Base-by-base conservation (phyloP, 2,797 vertebrate species). In the Gymnothorax javanicus region DNA sequence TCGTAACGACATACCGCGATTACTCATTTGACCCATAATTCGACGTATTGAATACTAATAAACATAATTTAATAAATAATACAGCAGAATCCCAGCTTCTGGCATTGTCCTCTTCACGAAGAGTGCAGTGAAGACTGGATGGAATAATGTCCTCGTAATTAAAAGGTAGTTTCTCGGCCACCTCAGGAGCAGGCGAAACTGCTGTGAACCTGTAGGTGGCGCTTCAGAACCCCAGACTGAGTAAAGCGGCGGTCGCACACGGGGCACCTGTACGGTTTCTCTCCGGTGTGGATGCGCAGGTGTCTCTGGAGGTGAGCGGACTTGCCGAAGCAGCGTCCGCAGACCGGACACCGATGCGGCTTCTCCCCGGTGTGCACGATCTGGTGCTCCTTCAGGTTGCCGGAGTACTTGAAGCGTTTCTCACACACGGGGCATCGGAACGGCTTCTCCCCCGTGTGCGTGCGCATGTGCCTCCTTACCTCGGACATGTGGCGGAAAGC, bases 271-370 rank as follows among this genome's bases (percentile, higher is more conserved):
- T 83, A 86, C 1, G 85, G 85, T 20, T 62, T 86, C 85, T 86
- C 85, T n/a, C 85, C 85, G 0, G 85, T 86, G 73, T 86, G 85
- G 17, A 86, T 59, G 33, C 85, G 73, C 43, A 52, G 52, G 60
- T 86, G 86, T 27, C 50, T 60, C 15, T 86, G 82, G 15, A 86
- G 50, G n/a, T 86, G 50, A 3, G 33, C 86, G 50, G 62, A 71
- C 50, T 86, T 52, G 9, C 33, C 56, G 56, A 86, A 86, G 27
- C 79, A 54, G 8, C 57, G 52, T 13, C 86, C 86, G 57, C 85
- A 86, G 27, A 81, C 58, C 3, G 27, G 54, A 43, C 85, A 86
- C 58, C 57, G 33, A 43, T 86, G 58, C 33, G 59, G 73, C 5
- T 52, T 73, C 58, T 86, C 77, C 33, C 85, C 85, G 0, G 69